Evolutionary conservation across 2,888 invertebrate genomes (phyloP).

Genomic region (Flexamia atlantica): DNA sequence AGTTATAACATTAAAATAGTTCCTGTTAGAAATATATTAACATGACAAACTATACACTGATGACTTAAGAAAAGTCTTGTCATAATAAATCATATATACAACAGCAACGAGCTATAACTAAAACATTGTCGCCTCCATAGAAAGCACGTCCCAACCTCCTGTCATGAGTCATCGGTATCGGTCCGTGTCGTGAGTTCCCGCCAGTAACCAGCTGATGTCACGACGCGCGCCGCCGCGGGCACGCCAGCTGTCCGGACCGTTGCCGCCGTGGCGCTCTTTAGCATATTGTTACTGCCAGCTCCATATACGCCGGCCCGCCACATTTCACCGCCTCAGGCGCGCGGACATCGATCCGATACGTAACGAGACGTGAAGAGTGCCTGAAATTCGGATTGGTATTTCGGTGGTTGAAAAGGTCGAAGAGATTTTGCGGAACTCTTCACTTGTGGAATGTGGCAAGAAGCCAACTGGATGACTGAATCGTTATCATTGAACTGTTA

Average conservation of each 20-base stretch:
- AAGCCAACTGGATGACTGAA: too few relatives aligned
- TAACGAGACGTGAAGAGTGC: background rate
- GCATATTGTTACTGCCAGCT: conserved; percentile 7
- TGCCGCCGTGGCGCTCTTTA: conserved; percentile 9
- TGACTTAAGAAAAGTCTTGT: too few relatives aligned
- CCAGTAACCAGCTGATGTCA: conserved; percentile 11
- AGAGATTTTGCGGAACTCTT: too few relatives aligned
- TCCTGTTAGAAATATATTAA: too few relatives aligned
- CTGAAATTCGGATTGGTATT: background rate
- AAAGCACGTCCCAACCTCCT: background rate
- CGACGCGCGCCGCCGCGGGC: conserved; percentile 3
- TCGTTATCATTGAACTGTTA: too few relatives aligned
- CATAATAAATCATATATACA: too few relatives aligned
- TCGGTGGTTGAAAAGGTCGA: background rate
- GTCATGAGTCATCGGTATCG: background rate
- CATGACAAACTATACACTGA: too few relatives aligned
- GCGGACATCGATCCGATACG: background rate
- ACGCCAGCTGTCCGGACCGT: conserved; percentile 3
- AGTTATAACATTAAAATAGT: too few relatives aligned
- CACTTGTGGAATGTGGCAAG: too few relatives aligned
- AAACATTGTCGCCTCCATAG: background rate
- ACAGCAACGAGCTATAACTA: background rate
- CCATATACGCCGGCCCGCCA: conserved; percentile 4
- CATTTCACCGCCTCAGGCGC: background rate
- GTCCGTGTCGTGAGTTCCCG: background rate